Conservation (phyloP, 2,797 vertebrate genomes). For the Xerus rutilus region DNA sequence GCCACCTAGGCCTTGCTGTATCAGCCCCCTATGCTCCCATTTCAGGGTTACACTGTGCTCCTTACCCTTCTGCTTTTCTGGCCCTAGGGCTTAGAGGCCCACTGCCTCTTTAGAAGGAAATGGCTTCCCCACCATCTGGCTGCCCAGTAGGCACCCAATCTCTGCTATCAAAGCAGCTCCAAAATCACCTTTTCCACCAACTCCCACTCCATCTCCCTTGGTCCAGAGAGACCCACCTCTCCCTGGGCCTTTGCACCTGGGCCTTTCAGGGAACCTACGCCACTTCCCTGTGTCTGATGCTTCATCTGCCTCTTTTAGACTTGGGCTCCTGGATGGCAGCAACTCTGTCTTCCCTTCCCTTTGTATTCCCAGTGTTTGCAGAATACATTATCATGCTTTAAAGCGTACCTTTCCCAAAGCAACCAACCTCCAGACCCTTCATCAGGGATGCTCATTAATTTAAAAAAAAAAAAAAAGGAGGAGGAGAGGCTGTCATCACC, state of each 20-base stretch:
- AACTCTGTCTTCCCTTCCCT: neutral
- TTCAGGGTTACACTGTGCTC: neutral
- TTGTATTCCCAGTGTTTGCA: neutral
- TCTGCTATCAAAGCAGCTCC: neutral
- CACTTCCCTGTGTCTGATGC: neutral
- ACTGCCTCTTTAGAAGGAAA: neutral
- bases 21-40: neutral
- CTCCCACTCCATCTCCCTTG: neutral
- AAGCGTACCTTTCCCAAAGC: neutral
- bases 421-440: neutral
- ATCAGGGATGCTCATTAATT: neutral
- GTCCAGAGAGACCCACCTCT: neutral
- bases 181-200: neutral
- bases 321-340: neutral
- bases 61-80: neutral
- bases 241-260: neutral
- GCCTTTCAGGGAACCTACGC: neutral
- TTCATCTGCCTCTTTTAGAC: neutral
- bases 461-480: neutral
- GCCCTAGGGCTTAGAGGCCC: neutral
- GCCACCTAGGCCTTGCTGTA: neutral
- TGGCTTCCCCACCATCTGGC: neutral
- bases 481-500: neutral
- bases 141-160: neutral
- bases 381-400: constrained; percentile 1